Conservation (phyloP, 1,140 invertebrate species). For the Helicoverpa armigera region DNA sequence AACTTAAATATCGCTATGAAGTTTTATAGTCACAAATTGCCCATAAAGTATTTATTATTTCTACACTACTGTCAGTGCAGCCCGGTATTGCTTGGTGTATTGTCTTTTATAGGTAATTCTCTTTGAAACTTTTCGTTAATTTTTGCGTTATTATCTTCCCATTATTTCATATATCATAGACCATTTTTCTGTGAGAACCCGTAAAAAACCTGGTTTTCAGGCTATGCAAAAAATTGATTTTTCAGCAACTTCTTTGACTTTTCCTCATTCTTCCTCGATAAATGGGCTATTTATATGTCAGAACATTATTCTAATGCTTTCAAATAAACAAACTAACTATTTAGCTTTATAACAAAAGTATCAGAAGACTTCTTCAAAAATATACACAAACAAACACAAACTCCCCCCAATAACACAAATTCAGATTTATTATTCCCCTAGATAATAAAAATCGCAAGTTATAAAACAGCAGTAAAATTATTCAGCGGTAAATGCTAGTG, state of each 20-base stretch:
- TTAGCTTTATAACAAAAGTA: too few species aligned
- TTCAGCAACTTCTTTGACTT: too few species aligned
- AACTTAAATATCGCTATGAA: constrained; percentile 16
- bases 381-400: neutral
- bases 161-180: too few species aligned
- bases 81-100: neutral
- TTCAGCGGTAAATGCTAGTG: constrained; percentile 43
- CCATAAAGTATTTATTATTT: constrained; percentile 28
- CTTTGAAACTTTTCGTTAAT: too few species aligned
- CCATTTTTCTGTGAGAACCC: neutral
- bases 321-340: too few species aligned
- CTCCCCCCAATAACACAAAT: neutral
- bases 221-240: neutral
- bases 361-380: neutral
- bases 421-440: constrained; percentile 1
- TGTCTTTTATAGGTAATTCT: too few species aligned
- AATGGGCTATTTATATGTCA: too few species aligned
- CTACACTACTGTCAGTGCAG: neutral
- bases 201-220: neutral
- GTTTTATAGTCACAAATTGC: constrained; percentile 35
- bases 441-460: constrained; percentile 26
- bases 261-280: too few species aligned
- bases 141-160: too few species aligned
- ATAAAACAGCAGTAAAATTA: constrained; percentile 48
- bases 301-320: too few species aligned